Conservation (phyloP, 2,113 vertebrate species). For the Nothocercus julius region DNA sequence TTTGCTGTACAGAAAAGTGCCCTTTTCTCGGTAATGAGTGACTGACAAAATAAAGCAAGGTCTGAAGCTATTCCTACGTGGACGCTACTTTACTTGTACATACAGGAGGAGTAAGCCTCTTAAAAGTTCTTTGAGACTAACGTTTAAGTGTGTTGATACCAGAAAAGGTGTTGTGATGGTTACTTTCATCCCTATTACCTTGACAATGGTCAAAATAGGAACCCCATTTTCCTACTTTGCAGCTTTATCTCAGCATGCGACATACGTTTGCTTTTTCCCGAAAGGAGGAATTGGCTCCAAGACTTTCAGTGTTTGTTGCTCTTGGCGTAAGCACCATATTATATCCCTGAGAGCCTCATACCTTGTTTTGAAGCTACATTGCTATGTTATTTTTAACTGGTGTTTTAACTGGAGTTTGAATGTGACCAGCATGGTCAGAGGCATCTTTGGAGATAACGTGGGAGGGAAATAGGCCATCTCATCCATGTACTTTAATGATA, state of each 20-base stretch:
- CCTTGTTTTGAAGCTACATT: background rate
- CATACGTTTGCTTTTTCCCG: background rate
- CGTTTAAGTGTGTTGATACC: background rate
- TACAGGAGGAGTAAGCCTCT: background rate
- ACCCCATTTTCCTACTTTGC: background rate
- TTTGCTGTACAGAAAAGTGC: background rate
- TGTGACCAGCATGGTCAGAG: background rate
- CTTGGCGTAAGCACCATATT: accelerated
- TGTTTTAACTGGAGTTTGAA: too few relatives aligned
- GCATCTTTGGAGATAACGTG: background rate
- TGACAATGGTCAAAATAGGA: background rate
- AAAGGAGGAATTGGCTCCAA: background rate
- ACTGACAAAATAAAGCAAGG: background rate
- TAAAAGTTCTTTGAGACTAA: background rate
- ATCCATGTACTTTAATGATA: background rate
- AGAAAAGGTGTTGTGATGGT: background rate
- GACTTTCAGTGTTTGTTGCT: background rate
- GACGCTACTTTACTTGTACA: background rate
- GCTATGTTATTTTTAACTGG: background rate
- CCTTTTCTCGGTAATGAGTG: background rate
- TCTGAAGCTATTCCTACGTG: background rate
- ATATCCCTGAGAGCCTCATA: background rate
- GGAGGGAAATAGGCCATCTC: background rate
- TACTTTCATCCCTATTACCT: background rate
- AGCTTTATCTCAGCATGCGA: background rate